Base-by-base conservation (phyloP, 2,888 invertebrate species). In the Pristionchus exspectatus region DNA sequence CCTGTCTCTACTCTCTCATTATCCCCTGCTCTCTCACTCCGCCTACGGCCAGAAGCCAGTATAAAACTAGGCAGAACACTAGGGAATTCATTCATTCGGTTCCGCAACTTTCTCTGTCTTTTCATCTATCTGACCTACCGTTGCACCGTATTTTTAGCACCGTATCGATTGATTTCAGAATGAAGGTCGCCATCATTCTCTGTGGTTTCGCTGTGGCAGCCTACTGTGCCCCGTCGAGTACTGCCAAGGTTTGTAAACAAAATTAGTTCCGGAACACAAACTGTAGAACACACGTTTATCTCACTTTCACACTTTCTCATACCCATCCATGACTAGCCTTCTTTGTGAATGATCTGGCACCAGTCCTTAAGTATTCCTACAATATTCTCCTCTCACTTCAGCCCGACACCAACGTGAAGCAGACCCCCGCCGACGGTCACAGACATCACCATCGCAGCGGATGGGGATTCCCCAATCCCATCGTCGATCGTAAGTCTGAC, bases 401-500 rank as follows among this genome's bases (percentile, higher is more conserved):
- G 86, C 86, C 86, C 24, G 86, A 86, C 44, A 50, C 44, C 38
- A 50, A 44, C 7, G 87, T 87, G 18, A 87, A 87, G 87, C 50
- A 87, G 27, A 44, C n/a, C 5, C 5, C n/a, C 30, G 87, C 87
- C 16, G 87, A 87, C 27, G 87, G 87, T 16, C 87, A 87, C 69
- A 24, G 87, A 27, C 87, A 87, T 69, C 87, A 59, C 59, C 59
- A 50, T 21, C 59, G 44, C 24, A 33, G 66, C n/a, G 63, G 66
- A 44, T 54, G 9, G 18, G 50, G 56, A n/a, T 86, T 63, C 66
- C 24, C 87, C 69, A 56, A 56, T 10, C 87, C 87, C 33, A 56
- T 88, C 59, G 38, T 88, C 74, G 87, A 88, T 30, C 74, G 87
- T 88, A 24, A 88, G 87, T 56, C 44, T 50, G 44, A 50, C 44